Conservation (phyloP, 2,797 vertebrate genomes). For the Coracias cyanogaster region DNA sequence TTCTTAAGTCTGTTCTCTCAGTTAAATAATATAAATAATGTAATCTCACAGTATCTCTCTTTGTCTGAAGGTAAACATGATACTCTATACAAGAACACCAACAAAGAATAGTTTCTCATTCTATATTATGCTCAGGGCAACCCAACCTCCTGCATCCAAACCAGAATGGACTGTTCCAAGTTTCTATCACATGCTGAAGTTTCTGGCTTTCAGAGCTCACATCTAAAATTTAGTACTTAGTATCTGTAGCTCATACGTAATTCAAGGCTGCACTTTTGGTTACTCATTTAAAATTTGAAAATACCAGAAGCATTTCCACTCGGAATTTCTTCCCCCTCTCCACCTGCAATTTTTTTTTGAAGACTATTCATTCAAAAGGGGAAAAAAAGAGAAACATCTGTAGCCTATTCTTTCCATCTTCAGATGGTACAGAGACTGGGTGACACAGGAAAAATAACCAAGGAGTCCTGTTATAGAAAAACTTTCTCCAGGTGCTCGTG, state of each 20-base stretch:
- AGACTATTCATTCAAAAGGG: not conserved
- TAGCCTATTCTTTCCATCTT: not conserved
- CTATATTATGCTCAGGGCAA: not conserved
- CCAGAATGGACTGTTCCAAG: not conserved
- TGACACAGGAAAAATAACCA: not conserved
- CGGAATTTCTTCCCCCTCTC: not conserved
- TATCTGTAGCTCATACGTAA: not conserved
- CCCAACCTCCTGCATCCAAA: not conserved
- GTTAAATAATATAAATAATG: not conserved
- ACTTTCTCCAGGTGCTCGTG: not conserved
- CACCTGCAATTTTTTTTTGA: not conserved
- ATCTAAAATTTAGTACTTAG: not conserved
- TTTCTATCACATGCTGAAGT: fast-evolving
- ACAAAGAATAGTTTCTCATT: not conserved
- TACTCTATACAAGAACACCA: not conserved
- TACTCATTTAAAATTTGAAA: not conserved
- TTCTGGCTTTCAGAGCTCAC: not conserved
- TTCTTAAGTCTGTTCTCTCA: not conserved
- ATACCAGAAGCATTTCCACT: not conserved
- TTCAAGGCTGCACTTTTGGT: not conserved
- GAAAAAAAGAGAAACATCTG: not conserved
- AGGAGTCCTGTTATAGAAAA: not conserved
- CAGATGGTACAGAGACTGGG: not conserved
- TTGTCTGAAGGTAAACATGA: not conserved
- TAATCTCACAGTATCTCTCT: not conserved